Conservation (phyloP, 1,140 invertebrate genomes). For the Brachionus sp. region DNA sequence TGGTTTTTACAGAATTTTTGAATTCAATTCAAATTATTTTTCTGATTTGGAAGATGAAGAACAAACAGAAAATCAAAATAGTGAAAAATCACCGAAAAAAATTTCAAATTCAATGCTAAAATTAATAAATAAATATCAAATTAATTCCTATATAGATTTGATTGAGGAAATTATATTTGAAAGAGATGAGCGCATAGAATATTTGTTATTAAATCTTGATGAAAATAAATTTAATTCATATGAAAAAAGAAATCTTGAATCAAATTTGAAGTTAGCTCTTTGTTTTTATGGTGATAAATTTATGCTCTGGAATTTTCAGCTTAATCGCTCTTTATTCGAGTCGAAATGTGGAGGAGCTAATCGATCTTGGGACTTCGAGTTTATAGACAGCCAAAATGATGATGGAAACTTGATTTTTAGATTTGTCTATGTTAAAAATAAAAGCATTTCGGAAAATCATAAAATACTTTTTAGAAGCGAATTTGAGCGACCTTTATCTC, state of each 20-base stretch:
- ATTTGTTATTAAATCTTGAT: neutral
- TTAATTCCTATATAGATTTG: constrained; percentile 41
- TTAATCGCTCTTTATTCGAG: constrained; percentile 7
- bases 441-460: neutral
- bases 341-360: constrained; percentile 13
- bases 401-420: constrained; percentile 4
- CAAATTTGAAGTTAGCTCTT: neutral
- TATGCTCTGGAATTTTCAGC: constrained; percentile 39
- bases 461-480: constrained; percentile 13
- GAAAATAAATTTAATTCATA: neutral
- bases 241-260: neutral
- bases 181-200: neutral
- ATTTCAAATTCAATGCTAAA: neutral
- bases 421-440: constrained; percentile 39
- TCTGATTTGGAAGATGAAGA: neutral
- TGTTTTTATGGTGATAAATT: constrained; percentile 45
- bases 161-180: constrained; percentile 40
- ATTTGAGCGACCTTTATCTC: neutral
- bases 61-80: neutral
- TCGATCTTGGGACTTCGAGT: constrained; percentile 43
- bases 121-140: constrained; percentile 37
- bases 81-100: neutral
- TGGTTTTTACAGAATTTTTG: constrained; percentile 40
- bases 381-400: neutral
- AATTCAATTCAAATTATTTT: neutral